Conservation (phyloP, 2,888 invertebrate genomes). For the Callimorpha dominula region DNA sequence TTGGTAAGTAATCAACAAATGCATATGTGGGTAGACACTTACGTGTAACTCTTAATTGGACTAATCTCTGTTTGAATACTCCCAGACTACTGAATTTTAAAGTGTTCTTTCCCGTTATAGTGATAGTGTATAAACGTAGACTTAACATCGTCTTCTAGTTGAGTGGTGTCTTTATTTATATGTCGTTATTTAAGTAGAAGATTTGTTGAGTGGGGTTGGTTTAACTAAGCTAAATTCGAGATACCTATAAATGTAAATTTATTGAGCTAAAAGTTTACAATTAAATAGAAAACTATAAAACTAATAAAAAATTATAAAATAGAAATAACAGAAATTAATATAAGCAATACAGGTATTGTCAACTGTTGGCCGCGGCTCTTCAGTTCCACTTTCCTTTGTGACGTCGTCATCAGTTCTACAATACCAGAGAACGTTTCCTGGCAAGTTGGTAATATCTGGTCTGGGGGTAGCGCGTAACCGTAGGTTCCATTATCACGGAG, state of each 20-base stretch:
- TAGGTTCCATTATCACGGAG: conserved; percentile 89
- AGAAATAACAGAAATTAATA: background rate
- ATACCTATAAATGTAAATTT: background rate
- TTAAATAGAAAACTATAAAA: background rate
- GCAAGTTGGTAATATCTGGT: conserved; percentile 88
- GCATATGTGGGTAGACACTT: no score
- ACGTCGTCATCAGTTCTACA: conserved; percentile 73
- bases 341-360: background rate
- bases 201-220: background rate
- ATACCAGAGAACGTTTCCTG: conserved; percentile 87
- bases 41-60: no score
- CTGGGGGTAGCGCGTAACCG: conserved; percentile 90
- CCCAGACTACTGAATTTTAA: no score
- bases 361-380: conserved; percentile 21
- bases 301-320: conserved; percentile 1
- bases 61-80: no score
- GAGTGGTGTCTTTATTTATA: no score
- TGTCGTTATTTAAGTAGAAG: no score
- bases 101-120: no score
- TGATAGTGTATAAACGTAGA: no score
- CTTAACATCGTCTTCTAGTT: no score
- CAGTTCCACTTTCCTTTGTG: conserved; percentile 37
- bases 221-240: background rate
- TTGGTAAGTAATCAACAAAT: no score
- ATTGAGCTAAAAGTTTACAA: background rate